A percentile compares a stretch with the other conserved stretches of the same genome.
Evolutionary conservation across 2,797 vertebrate genomes (phyloP).

Genomic region (Channa striata): DNA sequence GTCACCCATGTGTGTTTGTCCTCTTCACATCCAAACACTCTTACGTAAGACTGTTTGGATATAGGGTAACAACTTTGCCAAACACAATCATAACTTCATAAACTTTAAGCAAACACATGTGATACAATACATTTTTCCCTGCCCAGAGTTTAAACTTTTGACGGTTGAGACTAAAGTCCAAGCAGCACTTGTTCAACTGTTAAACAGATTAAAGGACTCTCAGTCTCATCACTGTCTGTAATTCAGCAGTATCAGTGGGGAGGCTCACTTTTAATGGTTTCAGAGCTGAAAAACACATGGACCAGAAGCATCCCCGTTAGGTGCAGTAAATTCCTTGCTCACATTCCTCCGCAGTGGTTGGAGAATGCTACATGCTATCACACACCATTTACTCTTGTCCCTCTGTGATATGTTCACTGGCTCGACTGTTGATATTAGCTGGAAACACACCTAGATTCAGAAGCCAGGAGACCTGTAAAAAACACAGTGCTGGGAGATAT

Average conservation of each 20-base stretch:
- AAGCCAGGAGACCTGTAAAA: slow-evolving; percentile 65
- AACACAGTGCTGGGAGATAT: slow-evolving; percentile 50
- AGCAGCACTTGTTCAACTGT: slow-evolving; percentile 60
- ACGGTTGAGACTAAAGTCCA: slow-evolving; percentile 47
- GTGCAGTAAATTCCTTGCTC: slow-evolving; percentile 79
- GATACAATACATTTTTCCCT: slow-evolving; percentile 34
- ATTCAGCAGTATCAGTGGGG: slow-evolving; percentile 53
- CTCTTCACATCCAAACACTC: slow-evolving; percentile 46
- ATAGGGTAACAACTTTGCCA: slow-evolving; percentile 45
- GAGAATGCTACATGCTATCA: slow-evolving; percentile 76
- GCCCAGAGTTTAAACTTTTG: slow-evolving; percentile 10
- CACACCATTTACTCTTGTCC: slow-evolving; percentile 79
- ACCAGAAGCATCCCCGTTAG: slow-evolving; percentile 72
- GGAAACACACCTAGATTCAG: slow-evolving; percentile 53
- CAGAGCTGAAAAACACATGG: slow-evolving; percentile 81
- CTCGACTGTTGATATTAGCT: slow-evolving; percentile 73
- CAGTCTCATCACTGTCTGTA: slow-evolving; percentile 49
- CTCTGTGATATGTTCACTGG: slow-evolving; percentile 70
- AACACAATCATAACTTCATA: slow-evolving; percentile 39
- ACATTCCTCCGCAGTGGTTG: slow-evolving; percentile 74
- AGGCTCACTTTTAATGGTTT: slow-evolving; percentile 56
- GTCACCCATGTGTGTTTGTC: slow-evolving; percentile 39
- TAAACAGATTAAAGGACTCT: slow-evolving; percentile 51
- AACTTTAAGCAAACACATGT: slow-evolving; percentile 38
- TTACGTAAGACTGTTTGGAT: slow-evolving; percentile 54